Conservation (phyloP, 2,113 vertebrate species). For the Rhinichthys klamathensis region DNA sequence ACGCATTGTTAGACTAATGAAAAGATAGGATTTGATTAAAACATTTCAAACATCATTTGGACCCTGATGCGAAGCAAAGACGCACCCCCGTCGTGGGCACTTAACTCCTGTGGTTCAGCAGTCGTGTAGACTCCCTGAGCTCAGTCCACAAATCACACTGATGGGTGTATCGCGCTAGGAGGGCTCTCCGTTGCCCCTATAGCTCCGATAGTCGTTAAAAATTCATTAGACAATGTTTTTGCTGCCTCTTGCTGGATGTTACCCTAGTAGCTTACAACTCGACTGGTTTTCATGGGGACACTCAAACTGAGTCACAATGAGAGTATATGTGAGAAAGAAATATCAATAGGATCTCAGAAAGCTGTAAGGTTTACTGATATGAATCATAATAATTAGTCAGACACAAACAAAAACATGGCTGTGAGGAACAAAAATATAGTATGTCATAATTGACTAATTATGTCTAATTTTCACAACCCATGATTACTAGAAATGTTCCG, state of each 20-base stretch:
- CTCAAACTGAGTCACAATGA: constrained; percentile 45
- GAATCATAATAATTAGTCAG: not conserved
- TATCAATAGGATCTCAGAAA: not conserved
- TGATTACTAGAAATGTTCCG: not conserved
- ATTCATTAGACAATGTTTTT: constrained; percentile 75
- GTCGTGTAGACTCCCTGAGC: constrained; percentile 64
- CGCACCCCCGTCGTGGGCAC: constrained; percentile 70
- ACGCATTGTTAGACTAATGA: constrained; percentile 79
- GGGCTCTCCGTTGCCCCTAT: constrained; percentile 46
- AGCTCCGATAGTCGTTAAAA: constrained; percentile 68
- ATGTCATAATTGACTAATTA: no score
- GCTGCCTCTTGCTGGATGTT: constrained; percentile 69
- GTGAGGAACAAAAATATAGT: no score
- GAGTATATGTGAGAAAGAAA: not conserved
- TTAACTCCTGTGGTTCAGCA: constrained; percentile 71
- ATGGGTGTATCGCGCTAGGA: constrained; percentile 65
- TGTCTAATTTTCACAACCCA: not conserved
- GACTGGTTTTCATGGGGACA: constrained; percentile 56
- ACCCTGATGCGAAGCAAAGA: constrained; percentile 71
- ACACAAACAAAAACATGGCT: no score
- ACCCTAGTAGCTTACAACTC: constrained; percentile 61
- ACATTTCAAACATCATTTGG: constrained; percentile 80
- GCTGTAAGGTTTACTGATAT: not conserved
- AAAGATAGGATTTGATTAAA: constrained; percentile 81
- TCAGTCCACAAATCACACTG: constrained; percentile 75